phyloP scores from a whole-genome alignment of 2,113 vertebrate genomes.

The Plotosus lineatus region DNA sequence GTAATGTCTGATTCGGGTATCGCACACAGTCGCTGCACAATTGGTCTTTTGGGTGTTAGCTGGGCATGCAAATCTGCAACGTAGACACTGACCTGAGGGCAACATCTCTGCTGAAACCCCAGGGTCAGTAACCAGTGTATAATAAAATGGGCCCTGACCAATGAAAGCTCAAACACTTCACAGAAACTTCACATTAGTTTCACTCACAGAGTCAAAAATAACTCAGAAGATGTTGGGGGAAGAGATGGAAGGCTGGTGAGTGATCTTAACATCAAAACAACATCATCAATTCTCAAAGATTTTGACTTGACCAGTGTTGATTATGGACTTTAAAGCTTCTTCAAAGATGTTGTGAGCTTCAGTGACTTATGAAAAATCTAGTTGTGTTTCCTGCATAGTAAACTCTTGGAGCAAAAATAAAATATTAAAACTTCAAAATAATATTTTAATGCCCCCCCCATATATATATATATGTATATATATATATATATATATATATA shows the following conservation, averaged over 20 bases:
- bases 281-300: neutral
- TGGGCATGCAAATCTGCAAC: neutral
- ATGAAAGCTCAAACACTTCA: neutral
- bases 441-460: too few species aligned
- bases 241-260: neutral
- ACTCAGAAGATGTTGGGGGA: neutral
- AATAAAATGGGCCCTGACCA: neutral
- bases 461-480: too few species aligned
- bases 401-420: neutral
- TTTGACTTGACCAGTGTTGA: neutral
- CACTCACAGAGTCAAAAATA: neutral
- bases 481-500: too few species aligned
- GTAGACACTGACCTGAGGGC: neutral
- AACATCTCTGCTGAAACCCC: neutral
- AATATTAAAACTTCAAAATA: neutral
- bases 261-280: neutral
- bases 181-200: neutral
- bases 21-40: neutral
- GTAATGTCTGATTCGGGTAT: too few species aligned
- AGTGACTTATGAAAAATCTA: neutral
- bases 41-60: neutral
- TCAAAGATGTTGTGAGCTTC: neutral
- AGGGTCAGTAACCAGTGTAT: conserved; percentile 4
- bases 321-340: neutral
- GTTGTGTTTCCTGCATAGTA: neutral